A percentile compares a stretch with the other conserved stretches of the same genome.
phyloP scores from a whole-genome alignment of 2,888 invertebrate genomes.

The Lamproptera curius region DNA sequence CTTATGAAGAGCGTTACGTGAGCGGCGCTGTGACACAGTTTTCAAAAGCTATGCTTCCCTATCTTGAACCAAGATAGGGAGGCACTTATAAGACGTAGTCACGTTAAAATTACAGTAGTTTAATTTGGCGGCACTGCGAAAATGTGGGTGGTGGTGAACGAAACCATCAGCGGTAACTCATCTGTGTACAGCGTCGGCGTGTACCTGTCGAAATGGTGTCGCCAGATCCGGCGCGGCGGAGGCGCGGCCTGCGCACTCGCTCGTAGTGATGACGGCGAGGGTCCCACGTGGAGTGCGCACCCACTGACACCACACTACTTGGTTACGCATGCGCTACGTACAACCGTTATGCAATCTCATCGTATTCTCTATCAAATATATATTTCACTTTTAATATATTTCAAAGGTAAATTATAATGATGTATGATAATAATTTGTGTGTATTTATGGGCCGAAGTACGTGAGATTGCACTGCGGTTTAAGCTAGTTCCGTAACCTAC shows the following conservation, averaged over 20 bases:
- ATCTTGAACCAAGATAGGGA: no score
- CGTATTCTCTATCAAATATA: not conserved
- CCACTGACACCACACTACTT: slow-evolving; percentile 69
- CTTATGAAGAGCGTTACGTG: no score
- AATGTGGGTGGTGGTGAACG: no score
- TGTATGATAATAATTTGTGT: no score
- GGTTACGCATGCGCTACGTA: slow-evolving; percentile 80
- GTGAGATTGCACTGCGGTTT: slow-evolving; percentile 36
- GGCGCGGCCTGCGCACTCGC: slow-evolving; percentile 85
- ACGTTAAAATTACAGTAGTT: no score
- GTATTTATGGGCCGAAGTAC: no score
- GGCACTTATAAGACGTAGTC: no score
- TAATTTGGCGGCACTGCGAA: no score
- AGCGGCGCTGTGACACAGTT: no score
- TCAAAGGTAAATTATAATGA: no score
- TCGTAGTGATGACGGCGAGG: slow-evolving; percentile 93
- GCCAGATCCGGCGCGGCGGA: slow-evolving; percentile 81
- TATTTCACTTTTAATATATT: no score
- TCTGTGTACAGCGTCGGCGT: slow-evolving; percentile 13
- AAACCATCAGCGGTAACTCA: not conserved
- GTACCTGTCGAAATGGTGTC: slow-evolving; percentile 81
- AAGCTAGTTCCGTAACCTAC: slow-evolving; percentile 26
- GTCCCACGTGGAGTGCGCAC: slow-evolving; percentile 89
- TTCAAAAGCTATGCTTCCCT: no score
- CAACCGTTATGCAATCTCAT: slow-evolving; percentile 12